phyloP scores from a whole-genome alignment of 2,888 invertebrate species.

The Drosophila nigritarsus region DNA sequence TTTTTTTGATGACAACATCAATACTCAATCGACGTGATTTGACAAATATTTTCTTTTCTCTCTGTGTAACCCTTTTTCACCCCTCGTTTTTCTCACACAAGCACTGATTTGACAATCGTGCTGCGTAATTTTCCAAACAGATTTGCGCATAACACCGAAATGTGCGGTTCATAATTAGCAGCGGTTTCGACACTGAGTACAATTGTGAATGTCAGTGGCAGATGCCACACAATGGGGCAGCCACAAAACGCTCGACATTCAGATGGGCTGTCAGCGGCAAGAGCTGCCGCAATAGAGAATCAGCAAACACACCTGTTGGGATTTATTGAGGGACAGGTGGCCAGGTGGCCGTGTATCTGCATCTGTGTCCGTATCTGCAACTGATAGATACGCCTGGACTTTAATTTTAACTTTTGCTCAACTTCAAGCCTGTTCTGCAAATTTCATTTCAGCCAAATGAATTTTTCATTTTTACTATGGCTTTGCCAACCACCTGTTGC shows the following conservation, averaged over 20 bases:
- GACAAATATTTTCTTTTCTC: background rate
- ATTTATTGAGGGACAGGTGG: conserved; percentile 14
- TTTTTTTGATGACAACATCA: background rate
- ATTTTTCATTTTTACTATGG: conserved; percentile 6
- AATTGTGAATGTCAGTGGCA: conserved; percentile 62
- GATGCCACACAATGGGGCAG: conserved; percentile 43
- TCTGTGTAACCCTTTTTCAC: background rate
- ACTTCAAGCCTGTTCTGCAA: conserved; percentile 7
- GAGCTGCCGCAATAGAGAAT: conserved; percentile 23
- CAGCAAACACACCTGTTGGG: conserved; percentile 46
- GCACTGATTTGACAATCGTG: conserved; percentile 40
- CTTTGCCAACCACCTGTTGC: conserved; percentile 61
- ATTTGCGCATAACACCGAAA: conserved; percentile 22
- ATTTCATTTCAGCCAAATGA: conserved; percentile 17
- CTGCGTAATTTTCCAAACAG: conserved; percentile 61
- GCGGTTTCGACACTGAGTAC: conserved; percentile 37
- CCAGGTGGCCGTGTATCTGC: background rate
- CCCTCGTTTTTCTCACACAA: background rate
- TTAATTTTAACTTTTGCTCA: conserved; percentile 6
- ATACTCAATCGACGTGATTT: background rate
- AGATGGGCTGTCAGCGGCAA: conserved; percentile 57
- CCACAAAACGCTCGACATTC: conserved; percentile 27
- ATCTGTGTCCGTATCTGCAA: conserved; percentile 31
- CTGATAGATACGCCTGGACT: conserved; percentile 28
- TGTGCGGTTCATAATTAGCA: conserved; percentile 48